These are phyloP conservation scores for Cremastinae sp. DNA, from an alignment of 2,888 invertebrate genomes.

Conservation along the genomic window DNA sequence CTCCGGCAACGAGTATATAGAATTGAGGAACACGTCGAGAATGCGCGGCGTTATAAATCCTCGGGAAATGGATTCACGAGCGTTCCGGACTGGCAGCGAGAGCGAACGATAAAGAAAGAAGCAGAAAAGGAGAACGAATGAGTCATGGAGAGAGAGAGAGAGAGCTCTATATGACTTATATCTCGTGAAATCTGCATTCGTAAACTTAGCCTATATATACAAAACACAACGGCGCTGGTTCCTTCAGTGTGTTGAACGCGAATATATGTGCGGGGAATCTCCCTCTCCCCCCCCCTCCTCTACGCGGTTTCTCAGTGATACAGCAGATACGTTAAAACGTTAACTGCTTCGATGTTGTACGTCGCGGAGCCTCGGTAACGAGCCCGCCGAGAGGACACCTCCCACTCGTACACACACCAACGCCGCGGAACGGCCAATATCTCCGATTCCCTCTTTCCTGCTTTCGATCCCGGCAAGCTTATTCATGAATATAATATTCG, in stretches of 20 bases:
- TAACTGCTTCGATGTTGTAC: constrained; percentile 50
- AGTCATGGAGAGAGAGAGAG: neutral
- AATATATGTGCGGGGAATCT: constrained; percentile 15
- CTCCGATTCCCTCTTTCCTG: constrained; percentile 28
- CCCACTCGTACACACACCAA: constrained; percentile 30
- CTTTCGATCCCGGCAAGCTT: constrained; percentile 31
- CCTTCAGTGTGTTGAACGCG: constrained; percentile 58
- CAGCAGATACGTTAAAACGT: constrained; percentile 39
- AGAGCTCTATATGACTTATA: constrained; percentile 57
- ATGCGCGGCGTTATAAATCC: constrained; percentile 55
- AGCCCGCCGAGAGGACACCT: constrained; percentile 47
- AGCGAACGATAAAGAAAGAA: neutral
- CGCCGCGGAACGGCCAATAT: constrained; percentile 45
- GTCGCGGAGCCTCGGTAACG: constrained; percentile 54
- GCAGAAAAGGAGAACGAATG: neutral
- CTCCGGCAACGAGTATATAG: constrained; percentile 15
- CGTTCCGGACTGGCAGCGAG: constrained; percentile 53
- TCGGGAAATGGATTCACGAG: constrained; percentile 63
- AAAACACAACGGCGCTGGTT: constrained; percentile 60
- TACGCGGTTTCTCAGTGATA: constrained; percentile 17
- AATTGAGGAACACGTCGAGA: neutral
- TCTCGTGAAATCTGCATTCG: constrained; percentile 64
- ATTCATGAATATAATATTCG: constrained; percentile 12
- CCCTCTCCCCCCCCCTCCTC: constrained; percentile 6
- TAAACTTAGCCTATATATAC: constrained; percentile 64